Evolutionary conservation across 2,888 invertebrate genomes (phyloP), one percentile per base, ranked within the genome.

Genomic region (Heliconius cydno): DNA sequence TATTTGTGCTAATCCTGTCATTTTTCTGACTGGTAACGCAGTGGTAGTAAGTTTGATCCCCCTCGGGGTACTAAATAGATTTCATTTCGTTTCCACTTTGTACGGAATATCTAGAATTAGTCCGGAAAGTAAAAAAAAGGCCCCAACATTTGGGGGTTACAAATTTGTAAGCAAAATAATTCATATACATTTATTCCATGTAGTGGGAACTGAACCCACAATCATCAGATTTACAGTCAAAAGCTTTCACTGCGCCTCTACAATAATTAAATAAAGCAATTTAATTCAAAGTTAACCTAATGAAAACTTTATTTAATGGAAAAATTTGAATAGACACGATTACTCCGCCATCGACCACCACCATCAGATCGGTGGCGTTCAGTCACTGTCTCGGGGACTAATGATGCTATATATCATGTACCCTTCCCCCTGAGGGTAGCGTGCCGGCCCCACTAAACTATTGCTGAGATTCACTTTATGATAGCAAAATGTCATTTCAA

Each of bases 331-430:
- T 73, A 72, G 25, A 75, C 63, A 41, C 65, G 15, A 75, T 75
- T 46, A 75, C 88, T 72, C 77, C 77, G 30, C 67, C 57, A 76
- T 81, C 78, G 77, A 71, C 77, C 68, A 77, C 68, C 85, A 86
- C 34, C 34, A 34, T 87, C 88, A 93, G 93, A 94, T 93, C 90
- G 92, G 93, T 92, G 92, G 92, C 92, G 93, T 94, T 95, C 94
- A 94, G 93, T 95, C 94, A 94, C 94, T 94, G 94, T 94, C 94
- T 92, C 91, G 87, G 91, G 88, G 90, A 91, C 94, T 94, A 95
- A 94, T 94, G 94, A 93, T 92, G 90, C 93, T 90, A 94, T 94
- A 94, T 94, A 92, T 95, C 94, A 94, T 92, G 90, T 90, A 88
- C 90, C 89, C 87, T 81, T 84, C 81, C 81, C 80, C 79, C 81